Evolutionary conservation across 2,113 vertebrate species (phyloP), one percentile per base, ranked within the genome.

Genomic region (Rhineura floridana): DNA sequence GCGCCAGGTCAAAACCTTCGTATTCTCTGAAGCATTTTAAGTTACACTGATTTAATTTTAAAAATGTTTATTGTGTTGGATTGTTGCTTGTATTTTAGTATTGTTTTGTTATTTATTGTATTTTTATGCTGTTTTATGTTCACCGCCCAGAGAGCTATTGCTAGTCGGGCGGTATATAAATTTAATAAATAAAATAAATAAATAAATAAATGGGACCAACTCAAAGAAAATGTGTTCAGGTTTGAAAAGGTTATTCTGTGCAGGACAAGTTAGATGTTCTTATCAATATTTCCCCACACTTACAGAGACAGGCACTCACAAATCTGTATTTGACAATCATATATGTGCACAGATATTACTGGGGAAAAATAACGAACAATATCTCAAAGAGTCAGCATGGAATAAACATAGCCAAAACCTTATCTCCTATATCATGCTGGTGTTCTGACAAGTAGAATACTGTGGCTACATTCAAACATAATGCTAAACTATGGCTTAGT

Each of bases 341-440:
- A 46, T 48, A 25, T 23, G 21, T 73, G 81, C 0, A 88, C 6
- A 48, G 30, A 2, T 2, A 33, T 79, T 30, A 21, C 3, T 12
- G 39, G 1, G 21, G 65, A 89, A 88, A 91, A 83, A 6, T 33
- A 25, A 39, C 67, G n/a, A 44, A 39, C 6, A 89, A 76, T 33
- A 33, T 88, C 50, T 28, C 30, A 79, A 75, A 90, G 87, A 90
- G 59, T 59, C 59, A 90, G 52, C 80, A 78, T 2, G 13, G 39
- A 79, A 70, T 42, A n/a, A 42, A 84, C 36, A 77, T 36, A 30
- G 81, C 9, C 76, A 87, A 36, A 39, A 33, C 69, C 91, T 77
- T 9, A 86, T 81, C 83, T 23, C 33, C 84, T 30, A 86, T 85
- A 87, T 87, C 63, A 76, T 81, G 82, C 89, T 62, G 33, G 15